Percentiles rank a stretch among this genome's conserved stretches.
These are phyloP conservation scores for Melanostigma gelatinosum DNA, from an alignment of 2,113 vertebrate genomes.

Conservation along the genomic window DNA sequence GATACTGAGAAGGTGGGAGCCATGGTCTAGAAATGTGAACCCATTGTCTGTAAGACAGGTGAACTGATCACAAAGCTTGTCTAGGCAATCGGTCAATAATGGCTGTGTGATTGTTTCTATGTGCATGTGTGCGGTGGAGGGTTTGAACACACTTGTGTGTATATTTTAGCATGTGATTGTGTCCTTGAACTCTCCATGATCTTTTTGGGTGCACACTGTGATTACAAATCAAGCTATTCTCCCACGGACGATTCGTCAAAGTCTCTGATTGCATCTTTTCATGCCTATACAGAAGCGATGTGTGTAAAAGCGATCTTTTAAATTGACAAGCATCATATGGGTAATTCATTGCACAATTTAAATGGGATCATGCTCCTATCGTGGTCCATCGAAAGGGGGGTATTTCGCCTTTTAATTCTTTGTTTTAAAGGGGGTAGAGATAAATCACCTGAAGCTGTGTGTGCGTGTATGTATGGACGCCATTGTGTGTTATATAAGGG, in stretches of 20 bases:
- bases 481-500: slow-evolving; percentile 15
- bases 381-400: not conserved
- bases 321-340: not conserved
- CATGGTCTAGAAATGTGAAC: slow-evolving; percentile 27
- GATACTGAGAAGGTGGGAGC: slow-evolving; percentile 19
- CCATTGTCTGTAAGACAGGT: slow-evolving; percentile 16
- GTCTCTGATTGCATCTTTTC: slow-evolving; percentile 33
- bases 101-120: not conserved
- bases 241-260: slow-evolving; percentile 7
- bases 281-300: not conserved
- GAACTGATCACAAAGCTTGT: slow-evolving; percentile 20
- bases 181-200: slow-evolving; percentile 38
- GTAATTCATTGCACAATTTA: not conserved
- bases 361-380: not conserved
- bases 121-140: not conserved
- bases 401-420: not conserved
- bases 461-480: not conserved
- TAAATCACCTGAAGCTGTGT: slow-evolving; percentile 1
- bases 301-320: not conserved
- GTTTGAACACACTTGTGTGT: not conserved
- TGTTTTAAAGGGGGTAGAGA: slow-evolving; percentile 18
- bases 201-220: not conserved
- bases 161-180: not conserved
- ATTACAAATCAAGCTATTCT: slow-evolving; percentile 47
- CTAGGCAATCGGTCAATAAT: slow-evolving; percentile 3